Evolutionary conservation across 2,113 vertebrate species (phyloP), one percentile per base, ranked within the genome.

Genomic region (Chloropsis hardwickii): DNA sequence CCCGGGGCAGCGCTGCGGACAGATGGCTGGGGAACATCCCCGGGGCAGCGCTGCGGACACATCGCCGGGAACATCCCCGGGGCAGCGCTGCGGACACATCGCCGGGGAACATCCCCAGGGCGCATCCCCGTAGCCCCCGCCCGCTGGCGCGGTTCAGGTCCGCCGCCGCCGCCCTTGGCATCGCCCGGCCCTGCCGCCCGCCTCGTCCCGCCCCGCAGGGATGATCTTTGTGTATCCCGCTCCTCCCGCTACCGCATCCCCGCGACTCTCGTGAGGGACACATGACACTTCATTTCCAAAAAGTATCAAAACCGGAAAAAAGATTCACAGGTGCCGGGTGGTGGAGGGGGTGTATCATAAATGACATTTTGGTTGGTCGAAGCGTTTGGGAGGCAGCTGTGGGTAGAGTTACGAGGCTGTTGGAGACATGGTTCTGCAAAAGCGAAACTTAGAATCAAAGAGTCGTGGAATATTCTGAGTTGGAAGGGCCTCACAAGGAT

Each of bases 1-100:
- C 8, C 17, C 7, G 33, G 48, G 8, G 12, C n/a, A 29, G 8
- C 6, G 18, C 24, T 16, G 10, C 3, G 74, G 47, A 8, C 19
- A 23, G 1, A 18, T 3, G 6, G 1, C 35, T 12, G 20, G 15
- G 15, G 2, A 29, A 12, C 45, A 40, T 25, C 28, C 27, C 22
- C 11, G 19, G 21, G 22, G 14, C 28, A 33, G 19, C 22, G 10
- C 25, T 16, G 5, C 31, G 29, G 42, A 8, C 40, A 45, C 5
- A 17, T 18, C 28, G 1, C 9, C 29, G 35, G 44, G 9, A 23
- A 35, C 8, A 27, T 14, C 29, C 3, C 19, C 12, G 17, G 29
- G 29, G 7, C 62, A 60, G 22, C 15, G 3, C 44, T 21, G 14
- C 27, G 24, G 5, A 2, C n/a, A n/a, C 19, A 44, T 20, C 14